Evolutionary conservation across 2,888 invertebrate species (phyloP).

Genomic region (Xylota segnis): DNA sequence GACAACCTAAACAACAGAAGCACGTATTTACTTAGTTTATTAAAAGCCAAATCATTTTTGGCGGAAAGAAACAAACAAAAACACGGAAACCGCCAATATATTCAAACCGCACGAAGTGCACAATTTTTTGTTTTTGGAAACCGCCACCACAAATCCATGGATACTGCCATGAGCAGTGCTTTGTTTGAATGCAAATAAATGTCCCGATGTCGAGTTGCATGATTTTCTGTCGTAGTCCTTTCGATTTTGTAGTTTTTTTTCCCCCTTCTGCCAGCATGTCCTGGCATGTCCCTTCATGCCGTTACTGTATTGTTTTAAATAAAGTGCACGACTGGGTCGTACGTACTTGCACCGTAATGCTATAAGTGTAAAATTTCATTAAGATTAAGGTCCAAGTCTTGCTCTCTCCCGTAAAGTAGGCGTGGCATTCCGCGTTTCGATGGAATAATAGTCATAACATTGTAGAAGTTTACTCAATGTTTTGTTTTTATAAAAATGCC

Average conservation of each 20-base stretch:
- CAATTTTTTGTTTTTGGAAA: background rate
- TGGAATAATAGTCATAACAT: no score
- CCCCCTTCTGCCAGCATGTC: no score
- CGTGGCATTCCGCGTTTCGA: no score
- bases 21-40: no score
- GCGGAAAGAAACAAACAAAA: background rate
- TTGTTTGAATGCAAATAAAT: conserved; percentile 8
- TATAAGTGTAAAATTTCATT: no score
- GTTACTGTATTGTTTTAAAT: background rate
- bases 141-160: conserved; percentile 12
- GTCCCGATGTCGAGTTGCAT: conserved; percentile 7
- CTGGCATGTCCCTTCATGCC: background rate
- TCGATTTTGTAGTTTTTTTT: background rate
- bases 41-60: background rate
- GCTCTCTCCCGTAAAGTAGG: no score
- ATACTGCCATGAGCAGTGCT: background rate
- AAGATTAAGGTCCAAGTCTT: no score
- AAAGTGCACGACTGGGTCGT: no score
- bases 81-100: background rate
- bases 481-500: no score
- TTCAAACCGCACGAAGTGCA: background rate
- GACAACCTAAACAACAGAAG: no score
- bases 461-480: no score
- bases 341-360: no score
- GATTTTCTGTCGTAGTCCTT: background rate